Evolutionary conservation across 2,113 vertebrate genomes (phyloP).

Genomic region (Gallinago undulata): DNA sequence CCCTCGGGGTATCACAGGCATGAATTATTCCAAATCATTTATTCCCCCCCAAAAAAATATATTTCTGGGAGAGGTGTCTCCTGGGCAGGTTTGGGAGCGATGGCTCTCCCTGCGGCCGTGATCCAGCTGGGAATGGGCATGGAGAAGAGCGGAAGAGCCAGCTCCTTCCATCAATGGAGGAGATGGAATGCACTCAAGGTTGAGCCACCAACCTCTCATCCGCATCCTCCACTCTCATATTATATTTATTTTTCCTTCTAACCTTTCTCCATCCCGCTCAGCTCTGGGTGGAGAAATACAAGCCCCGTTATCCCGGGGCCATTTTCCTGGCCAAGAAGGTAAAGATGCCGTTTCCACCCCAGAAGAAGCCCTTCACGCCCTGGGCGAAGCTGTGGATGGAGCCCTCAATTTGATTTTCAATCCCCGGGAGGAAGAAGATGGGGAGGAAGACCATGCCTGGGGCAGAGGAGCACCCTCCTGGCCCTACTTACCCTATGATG

Average conservation of each 20-base stretch:
- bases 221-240: background rate
- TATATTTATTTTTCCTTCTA: too few species aligned
- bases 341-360: background rate
- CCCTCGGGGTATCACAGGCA: background rate
- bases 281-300: accelerated
- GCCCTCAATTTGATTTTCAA: background rate
- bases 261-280: background rate
- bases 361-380: accelerated
- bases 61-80: background rate
- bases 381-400: background rate
- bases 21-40: background rate
- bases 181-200: background rate
- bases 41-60: too few species aligned
- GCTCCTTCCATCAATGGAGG: background rate
- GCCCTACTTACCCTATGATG: background rate
- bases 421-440: background rate
- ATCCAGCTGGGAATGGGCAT: background rate
- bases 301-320: accelerated
- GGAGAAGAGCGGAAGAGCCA: background rate
- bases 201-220: background rate
- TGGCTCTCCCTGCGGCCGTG: accelerated
- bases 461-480: background rate
- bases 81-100: background rate
- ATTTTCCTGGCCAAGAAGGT: background rate
- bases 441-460: background rate